These are phyloP conservation scores for Carollia perspicillata DNA, from an alignment of 2,113 vertebrate genomes.

Conservation along the genomic window DNA sequence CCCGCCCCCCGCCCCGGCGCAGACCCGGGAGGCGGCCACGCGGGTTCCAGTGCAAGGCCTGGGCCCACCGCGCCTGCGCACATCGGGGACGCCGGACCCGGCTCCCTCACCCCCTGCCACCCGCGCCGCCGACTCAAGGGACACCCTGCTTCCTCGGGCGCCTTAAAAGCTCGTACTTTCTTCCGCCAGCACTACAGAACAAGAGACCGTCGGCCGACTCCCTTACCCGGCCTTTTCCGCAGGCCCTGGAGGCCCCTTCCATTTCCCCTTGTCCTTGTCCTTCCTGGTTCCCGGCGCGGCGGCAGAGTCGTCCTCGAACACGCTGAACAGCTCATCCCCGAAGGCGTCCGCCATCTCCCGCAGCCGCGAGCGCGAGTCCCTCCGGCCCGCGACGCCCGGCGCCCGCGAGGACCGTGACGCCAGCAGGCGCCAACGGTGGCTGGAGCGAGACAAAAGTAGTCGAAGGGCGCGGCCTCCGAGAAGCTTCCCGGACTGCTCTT, in stretches of 20 bases:
- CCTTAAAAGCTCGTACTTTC: not conserved
- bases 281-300: slow-evolving; percentile 55
- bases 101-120: not conserved
- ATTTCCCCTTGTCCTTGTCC: slow-evolving; percentile 79
- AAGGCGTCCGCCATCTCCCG: slow-evolving; percentile 92
- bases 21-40: not conserved
- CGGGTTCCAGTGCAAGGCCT: not conserved
- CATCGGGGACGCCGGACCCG: accelerated
- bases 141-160: not conserved
- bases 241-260: slow-evolving; percentile 9
- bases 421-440: slow-evolving; percentile 3
- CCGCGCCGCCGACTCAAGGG: not conserved
- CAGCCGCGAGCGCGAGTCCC: not conserved
- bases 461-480: not conserved
- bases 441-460: slow-evolving; percentile 4
- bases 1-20: not conserved
- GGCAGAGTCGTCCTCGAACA: slow-evolving; percentile 91
- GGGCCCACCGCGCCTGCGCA: too few relatives aligned
- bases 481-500: not conserved
- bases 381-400: slow-evolving; percentile 46
- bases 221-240: slow-evolving; percentile 82
- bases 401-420: slow-evolving; percentile 42
- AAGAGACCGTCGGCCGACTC: accelerated
- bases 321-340: slow-evolving; percentile 94
- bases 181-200: not conserved